Evolutionary conservation across 2,797 vertebrate genomes (phyloP), one percentile per base, ranked within the genome.

Genomic region (Phaenicophaeus curvirostris): DNA sequence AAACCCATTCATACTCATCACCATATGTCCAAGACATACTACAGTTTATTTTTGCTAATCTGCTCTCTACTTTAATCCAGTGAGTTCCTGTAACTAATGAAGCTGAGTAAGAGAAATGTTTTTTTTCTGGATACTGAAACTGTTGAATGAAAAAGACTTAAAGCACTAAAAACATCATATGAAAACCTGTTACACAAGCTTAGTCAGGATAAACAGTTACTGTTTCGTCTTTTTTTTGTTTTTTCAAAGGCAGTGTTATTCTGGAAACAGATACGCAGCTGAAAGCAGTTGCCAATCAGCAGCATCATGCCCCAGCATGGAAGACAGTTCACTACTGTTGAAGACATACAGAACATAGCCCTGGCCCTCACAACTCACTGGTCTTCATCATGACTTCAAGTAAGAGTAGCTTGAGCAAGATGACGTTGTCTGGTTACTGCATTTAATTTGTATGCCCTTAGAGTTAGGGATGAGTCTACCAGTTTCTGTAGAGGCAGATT

Each of bases 31-130:
- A 82, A 87, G 14, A 91, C 83, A 66, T 73, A 68, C 57, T 68
- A 71, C 76, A 76, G 75, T 95, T 95, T 96, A 88, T 96, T 68
- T 94, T 94, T 72, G 59, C 62, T 97, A 95, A 97, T 97, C 95
- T 95, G 85, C 53, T 96, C 75, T 89, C 74, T 76, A 8, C 66
- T 82, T 81, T 96, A 97, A 96, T 96, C 89, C 83, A 50, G 50
- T 57, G 81, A 96, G 93, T 96, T 96, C 69, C 76, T 89, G 20
- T 67, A 95, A 74, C 80, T 96, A 95, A 95, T 87, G 85, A 93
- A 94, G 87, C 69, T 94, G 73, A 83, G 42, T 72, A 94, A 89
- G 69, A 83, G 33, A 79, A 93, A 93, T 71, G 18, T 10, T 12
- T 14, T 44, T 80, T 81, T 82, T 65, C 51, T 86, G 44, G 66